Evolutionary conservation across 2,888 invertebrate species (phyloP), one percentile per base, ranked within the genome.

Genomic region (Mellilla xanthometata): DNA sequence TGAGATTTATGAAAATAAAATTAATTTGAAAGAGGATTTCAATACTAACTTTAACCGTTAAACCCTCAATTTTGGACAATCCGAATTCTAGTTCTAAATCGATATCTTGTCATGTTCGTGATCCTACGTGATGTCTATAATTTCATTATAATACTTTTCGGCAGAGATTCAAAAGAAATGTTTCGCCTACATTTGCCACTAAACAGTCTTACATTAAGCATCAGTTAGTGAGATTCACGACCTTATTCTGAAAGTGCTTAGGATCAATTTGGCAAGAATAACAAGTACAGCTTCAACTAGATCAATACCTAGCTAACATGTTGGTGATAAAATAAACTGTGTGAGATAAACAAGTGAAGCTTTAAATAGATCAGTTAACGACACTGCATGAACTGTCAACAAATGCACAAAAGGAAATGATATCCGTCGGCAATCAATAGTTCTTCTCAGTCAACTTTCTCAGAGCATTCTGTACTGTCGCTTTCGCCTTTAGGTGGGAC

Each of bases 381-480:
- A 55, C 51, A 52, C 54, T 44, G 32, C 43, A 28, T 36, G 62
- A 70, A 60, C 63, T 67, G 58, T 65, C 65, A 75, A 77, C 73
- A 78, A 84, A 83, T 84, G 83, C 82, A 79, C 77, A 76, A 76
- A 73, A 67, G 65, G 49, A 62, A 63, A 59, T 52, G 51, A 60
- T 60, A 65, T 69, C 64, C 65, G 60, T 61, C 28, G 54, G 56
- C 57, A 59, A 58, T 79, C 66, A 86, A 70, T 78, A 87, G 72
- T 85, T 85, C 65, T 77, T 82, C 70, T 89, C 89, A 89, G 89
- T 88, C 81, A 87, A 75, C 75, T 85, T 89, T 85, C 79, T 79
- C 76, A 89, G 85, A 72, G 89, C 89, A 76, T 88, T 89, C 88
- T 89, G 89, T 68, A 89, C 89, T 63, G 88, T 89, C 81, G 87